Evolutionary conservation across 2,888 invertebrate species (phyloP).

Genomic region (Stenoptilia bipunctidactyla): DNA sequence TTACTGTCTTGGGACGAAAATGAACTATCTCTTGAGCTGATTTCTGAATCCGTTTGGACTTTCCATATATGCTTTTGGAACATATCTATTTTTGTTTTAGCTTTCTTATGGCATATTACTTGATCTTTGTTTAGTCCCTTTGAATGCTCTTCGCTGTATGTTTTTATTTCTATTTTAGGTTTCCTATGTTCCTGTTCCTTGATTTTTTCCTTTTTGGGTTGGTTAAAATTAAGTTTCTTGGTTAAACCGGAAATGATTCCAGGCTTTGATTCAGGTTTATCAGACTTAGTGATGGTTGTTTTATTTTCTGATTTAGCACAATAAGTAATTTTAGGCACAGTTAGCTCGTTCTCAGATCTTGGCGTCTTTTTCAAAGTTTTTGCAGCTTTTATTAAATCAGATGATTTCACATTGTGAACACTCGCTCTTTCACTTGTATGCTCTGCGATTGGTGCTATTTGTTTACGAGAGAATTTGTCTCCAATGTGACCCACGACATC

Average conservation of each 20-base stretch:
- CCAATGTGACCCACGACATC: slow-evolving; percentile 35
- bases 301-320: slow-evolving; percentile 15
- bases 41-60: slow-evolving; percentile 49
- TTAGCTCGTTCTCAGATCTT: slow-evolving; percentile 17
- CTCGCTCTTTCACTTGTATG: slow-evolving; percentile 30
- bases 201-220: slow-evolving; percentile 43
- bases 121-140: slow-evolving; percentile 46
- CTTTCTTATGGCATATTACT: slow-evolving; percentile 52
- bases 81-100: slow-evolving; percentile 59
- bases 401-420: slow-evolving; percentile 43
- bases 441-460: slow-evolving; percentile 12
- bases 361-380: slow-evolving; percentile 33
- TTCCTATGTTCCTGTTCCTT: slow-evolving; percentile 26
- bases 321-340: slow-evolving; percentile 8
- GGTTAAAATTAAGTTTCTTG: slow-evolving; percentile 47
- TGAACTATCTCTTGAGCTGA: slow-evolving; percentile 45
- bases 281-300: slow-evolving; percentile 5
- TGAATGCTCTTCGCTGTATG: slow-evolving; percentile 47
- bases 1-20: slow-evolving; percentile 36
- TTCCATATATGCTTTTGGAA: slow-evolving; percentile 60
- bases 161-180: slow-evolving; percentile 54
- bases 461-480: slow-evolving; percentile 32
- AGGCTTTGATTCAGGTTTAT: slow-evolving; percentile 29
- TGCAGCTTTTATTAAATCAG: slow-evolving; percentile 41
- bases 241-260: slow-evolving; percentile 47